Base-by-base conservation (phyloP, 2,797 vertebrate genomes). In the Anguilla anguilla region DNA sequence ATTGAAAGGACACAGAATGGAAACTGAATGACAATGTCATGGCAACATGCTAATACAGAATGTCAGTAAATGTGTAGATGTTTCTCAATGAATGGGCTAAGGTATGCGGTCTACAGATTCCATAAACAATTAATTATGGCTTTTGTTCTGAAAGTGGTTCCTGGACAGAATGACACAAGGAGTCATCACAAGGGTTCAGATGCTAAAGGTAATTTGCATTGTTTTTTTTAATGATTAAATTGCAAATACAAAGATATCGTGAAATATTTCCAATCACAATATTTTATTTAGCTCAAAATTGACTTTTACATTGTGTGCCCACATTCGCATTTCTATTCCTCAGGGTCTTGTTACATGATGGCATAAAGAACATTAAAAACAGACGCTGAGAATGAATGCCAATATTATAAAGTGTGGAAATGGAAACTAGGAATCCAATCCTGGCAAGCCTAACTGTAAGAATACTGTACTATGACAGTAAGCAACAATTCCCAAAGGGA, bases 401-500 rank as follows among this genome's bases (percentile, higher is more conserved):
- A 46, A 46, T 43, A 43, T 79, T 79, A 39, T 43, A 79, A 79
- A 69, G 35, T 46, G 19, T 49, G 19, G 43, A 51, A 82, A 19
- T 46, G 9, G 79, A 82, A 82, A 82, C 35, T 46, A 79, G 31
- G 31, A 79, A 82, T 25, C 17, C 43, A 49, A 51, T 82, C 46
- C 46, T 82, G 43, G 43, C 46, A 51, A 82, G 43, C 79, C 79
- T 49, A 49, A 79, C 13, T 39, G 35, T 6, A 51, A 69, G 43
- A 22, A 51, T 82, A 82, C 43, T 82, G 46, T 82, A 82, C 46
- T 51, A 49, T 10, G 28, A 46, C 46, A 22, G 79, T 6, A 79
- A 43, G 49, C 6, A 83, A 93, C 92, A 94, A 95, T 91, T 92
- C 92, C 93, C 93, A 90, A 83, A 93, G 91, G 94, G 93, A 90